Evolutionary conservation across 2,888 invertebrate genomes (phyloP).

Genomic region (Tachina lurida): DNA sequence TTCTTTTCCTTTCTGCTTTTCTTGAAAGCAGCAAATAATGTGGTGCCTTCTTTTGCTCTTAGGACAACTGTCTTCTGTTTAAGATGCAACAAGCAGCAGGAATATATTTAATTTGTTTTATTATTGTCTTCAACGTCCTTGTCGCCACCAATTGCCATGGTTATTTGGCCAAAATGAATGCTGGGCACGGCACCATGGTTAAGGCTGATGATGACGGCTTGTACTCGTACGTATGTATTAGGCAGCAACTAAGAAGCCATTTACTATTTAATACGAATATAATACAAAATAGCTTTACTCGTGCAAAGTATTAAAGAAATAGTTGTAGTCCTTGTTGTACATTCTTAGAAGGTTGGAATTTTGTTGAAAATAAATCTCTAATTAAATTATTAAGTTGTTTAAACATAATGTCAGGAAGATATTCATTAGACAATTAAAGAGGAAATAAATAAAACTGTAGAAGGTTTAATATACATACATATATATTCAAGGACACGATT

Average conservation of each 20-base stretch:
- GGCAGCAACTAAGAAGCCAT: slow-evolving; percentile 20
- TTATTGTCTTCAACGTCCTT: slow-evolving; percentile 22
- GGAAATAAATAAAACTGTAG: slow-evolving; percentile 12
- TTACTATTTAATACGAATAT: slow-evolving; percentile 30
- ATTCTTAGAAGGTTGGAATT: slow-evolving; percentile 22
- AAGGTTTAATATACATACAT: slow-evolving; percentile 16
- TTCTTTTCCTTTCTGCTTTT: neutral
- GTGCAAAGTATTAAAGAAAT: slow-evolving; percentile 2
- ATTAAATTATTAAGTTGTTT: slow-evolving; percentile 39
- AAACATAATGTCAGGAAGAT: slow-evolving; percentile 28
- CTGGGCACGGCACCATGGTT: slow-evolving; percentile 19
- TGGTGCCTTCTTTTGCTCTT: neutral
- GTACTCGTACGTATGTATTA: neutral
- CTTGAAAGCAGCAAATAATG: slow-evolving; percentile 24
- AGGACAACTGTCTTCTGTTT: neutral
- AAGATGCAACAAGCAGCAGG: slow-evolving; percentile 59
- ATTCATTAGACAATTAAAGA: slow-evolving; percentile 26
- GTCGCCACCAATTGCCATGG: slow-evolving; percentile 40
- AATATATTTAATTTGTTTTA: slow-evolving; percentile 53
- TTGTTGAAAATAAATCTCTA: slow-evolving; percentile 23
- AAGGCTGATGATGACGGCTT: neutral
- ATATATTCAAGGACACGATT: neutral
- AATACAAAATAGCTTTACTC: neutral
- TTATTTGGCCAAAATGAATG: slow-evolving; percentile 44
- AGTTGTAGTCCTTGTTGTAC: slow-evolving; percentile 18